phyloP scores from a whole-genome alignment of 2,888 invertebrate species.

The Malthinus seriepunctatus region DNA sequence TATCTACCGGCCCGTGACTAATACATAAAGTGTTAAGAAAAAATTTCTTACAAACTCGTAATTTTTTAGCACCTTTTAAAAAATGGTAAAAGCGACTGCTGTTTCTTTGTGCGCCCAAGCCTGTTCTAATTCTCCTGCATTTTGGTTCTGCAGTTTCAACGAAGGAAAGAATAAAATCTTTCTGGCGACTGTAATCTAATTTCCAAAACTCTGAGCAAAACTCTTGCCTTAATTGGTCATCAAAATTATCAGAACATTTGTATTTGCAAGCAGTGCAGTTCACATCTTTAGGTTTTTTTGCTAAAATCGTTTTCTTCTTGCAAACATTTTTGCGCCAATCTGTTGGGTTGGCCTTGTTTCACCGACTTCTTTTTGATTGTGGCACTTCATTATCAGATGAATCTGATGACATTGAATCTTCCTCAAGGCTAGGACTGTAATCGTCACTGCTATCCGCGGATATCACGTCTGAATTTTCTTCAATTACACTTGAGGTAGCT shows the following conservation, averaged over 20 bases:
- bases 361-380: background rate
- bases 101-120: background rate
- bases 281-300: slow-evolving; percentile 2
- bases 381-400: too few relatives aligned
- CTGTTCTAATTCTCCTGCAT: background rate
- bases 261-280: background rate
- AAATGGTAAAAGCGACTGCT: background rate
- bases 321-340: background rate
- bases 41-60: slow-evolving; percentile 1
- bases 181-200: slow-evolving; percentile 3
- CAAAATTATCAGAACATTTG: slow-evolving; percentile 1
- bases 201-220: slow-evolving; percentile 3
- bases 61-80: background rate
- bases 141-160: background rate
- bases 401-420: too few relatives aligned
- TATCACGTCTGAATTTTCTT: too few relatives aligned
- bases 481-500: too few relatives aligned
- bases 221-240: background rate
- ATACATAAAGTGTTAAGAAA: slow-evolving; percentile 1
- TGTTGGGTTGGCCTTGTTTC: background rate
- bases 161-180: slow-evolving; percentile 1
- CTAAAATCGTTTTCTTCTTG: background rate
- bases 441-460: too few relatives aligned
- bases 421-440: too few relatives aligned
- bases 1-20: slow-evolving; percentile 3